Base-by-base conservation (phyloP, 2,888 invertebrate species). In the Drosophila austrosaltans region DNA sequence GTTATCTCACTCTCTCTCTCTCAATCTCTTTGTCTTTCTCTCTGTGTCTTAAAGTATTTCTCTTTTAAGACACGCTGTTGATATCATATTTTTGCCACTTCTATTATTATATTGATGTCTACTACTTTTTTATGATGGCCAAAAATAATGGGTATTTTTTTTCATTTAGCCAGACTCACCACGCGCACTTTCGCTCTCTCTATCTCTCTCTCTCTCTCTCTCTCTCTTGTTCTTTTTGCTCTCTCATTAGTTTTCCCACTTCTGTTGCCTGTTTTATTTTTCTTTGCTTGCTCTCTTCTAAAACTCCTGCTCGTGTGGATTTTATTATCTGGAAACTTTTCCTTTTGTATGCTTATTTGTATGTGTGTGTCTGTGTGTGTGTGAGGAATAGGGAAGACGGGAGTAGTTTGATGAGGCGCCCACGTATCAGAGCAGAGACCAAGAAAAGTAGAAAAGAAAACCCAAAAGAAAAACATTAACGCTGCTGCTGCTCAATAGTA, bases 51-150 rank as follows among this genome's bases (percentile, higher is more conserved):
- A 4, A 25, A 48, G 22, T 48, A 48, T 48, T 54, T 39, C 57
- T 44, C 61, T 64, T 59, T 65, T 60, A 73, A 75, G 71, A 82
- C 87, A 87, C 87, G 87, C 87, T 87, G 87, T 87, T 87, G 87
- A 87, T 87, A 87, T 87, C 87, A 89, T 87, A 89, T 87, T 87
- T 89, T 89, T 78, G 82, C 78, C 75, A 79, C 76, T 82, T 81
- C 76, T 87, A 85, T 79, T 87, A 82, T 85, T 87, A 79, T 82
- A 77, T 72, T 75, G 82, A 80, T 73, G 63, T 73, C 77, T 77
- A 58, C 79, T 77, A 64, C 64, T 69, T 77, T 72, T 59, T 74
- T 74, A 64, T 72, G 64, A 59, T 54, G 69, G 71, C 67, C 58
- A 63, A 48, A 71, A 84, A 84, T 87, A 83, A 78, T 69, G 83